A percentile compares a stretch with the other conserved stretches of the same genome.
phyloP scores from a whole-genome alignment of 92 coral and sea anemone species.

The Plumapathes pennacea region DNA sequence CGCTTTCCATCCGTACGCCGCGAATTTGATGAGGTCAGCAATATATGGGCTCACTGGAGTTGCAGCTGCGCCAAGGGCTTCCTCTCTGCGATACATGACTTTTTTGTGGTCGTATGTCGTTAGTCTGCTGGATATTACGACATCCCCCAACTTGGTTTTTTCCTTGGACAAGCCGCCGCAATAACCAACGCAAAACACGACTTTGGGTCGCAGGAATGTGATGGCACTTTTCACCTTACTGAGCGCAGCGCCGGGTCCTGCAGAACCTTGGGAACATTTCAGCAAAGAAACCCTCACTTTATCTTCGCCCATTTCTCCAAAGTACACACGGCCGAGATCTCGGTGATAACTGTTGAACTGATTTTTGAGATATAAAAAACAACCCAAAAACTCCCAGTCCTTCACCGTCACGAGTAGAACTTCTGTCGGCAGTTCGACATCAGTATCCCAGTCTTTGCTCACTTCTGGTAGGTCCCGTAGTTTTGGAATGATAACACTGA shows the following conservation, averaged over 20 bases:
- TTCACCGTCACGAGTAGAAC: slow-evolving; percentile 29
- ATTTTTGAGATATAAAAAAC: slow-evolving; percentile 6
- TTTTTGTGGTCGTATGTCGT: slow-evolving; percentile 13
- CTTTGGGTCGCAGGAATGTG: slow-evolving; percentile 22
- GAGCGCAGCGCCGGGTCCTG: slow-evolving; percentile 12
- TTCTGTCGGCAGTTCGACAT: slow-evolving; percentile 17
- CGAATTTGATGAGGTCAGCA: slow-evolving; percentile 15
- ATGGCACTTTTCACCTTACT: slow-evolving; percentile 17
- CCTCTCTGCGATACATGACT: slow-evolving; percentile 8
- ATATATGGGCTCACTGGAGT: slow-evolving; percentile 19
- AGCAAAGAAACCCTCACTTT: slow-evolving; percentile 29
- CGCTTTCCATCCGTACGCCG: slow-evolving; percentile 28
- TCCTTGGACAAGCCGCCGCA: slow-evolving; percentile 14
- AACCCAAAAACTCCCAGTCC: slow-evolving; percentile 23
- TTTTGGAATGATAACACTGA: not conserved
- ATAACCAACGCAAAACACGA: slow-evolving; percentile 27
- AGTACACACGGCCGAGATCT: slow-evolving; percentile 7
- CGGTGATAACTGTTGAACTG: not conserved
- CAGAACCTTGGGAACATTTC: slow-evolving; percentile 12
- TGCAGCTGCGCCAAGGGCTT: not conserved
- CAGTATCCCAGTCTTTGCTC: not conserved
- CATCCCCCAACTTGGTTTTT: slow-evolving; percentile 43
- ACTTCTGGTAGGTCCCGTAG: not conserved
- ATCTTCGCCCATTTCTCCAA: slow-evolving; percentile 21
- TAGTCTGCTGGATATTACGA: slow-evolving; percentile 24